Conservation (phyloP, 2,797 vertebrate species). For the Hemitrygon akajei region DNA sequence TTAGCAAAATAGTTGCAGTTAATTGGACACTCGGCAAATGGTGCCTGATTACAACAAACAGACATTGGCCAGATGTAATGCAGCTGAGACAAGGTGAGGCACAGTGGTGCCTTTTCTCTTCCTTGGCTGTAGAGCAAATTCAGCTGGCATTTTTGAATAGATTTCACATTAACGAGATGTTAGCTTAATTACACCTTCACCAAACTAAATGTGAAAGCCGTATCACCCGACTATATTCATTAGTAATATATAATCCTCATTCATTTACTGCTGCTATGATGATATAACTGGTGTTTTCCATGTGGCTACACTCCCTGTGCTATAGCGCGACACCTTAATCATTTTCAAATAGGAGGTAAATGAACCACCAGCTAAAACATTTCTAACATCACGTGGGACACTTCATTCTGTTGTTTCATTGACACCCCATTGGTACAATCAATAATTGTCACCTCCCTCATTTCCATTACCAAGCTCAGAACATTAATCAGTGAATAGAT, state of each 20-base stretch:
- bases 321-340: neutral
- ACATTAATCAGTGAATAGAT: neutral
- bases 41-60: neutral
- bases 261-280: neutral
- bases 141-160: constrained; percentile 33
- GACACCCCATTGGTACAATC: constrained; percentile 11
- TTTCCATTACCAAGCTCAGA: neutral
- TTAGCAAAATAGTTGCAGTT: neutral
- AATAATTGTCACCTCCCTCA: constrained; percentile 25
- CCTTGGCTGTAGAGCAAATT: neutral
- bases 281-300: neutral
- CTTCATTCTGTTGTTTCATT: neutral
- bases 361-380: constrained; percentile 30
- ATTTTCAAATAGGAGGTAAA: constrained; percentile 29
- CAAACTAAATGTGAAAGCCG: neutral
- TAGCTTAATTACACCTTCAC: constrained; percentile 29
- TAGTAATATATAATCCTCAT: constrained; percentile 18
- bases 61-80: constrained; percentile 12
- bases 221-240: constrained; percentile 27
- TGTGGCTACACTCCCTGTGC: neutral
- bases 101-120: neutral
- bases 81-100: neutral
- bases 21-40: constrained; percentile 14
- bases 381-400: constrained; percentile 17
- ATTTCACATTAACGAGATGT: constrained; percentile 5